A percentile compares a stretch with the other conserved stretches of the same genome.
These are phyloP conservation scores for Tetranychus urticae DNA, from an alignment of 1,140 invertebrate species.

Conservation along the genomic window DNA sequence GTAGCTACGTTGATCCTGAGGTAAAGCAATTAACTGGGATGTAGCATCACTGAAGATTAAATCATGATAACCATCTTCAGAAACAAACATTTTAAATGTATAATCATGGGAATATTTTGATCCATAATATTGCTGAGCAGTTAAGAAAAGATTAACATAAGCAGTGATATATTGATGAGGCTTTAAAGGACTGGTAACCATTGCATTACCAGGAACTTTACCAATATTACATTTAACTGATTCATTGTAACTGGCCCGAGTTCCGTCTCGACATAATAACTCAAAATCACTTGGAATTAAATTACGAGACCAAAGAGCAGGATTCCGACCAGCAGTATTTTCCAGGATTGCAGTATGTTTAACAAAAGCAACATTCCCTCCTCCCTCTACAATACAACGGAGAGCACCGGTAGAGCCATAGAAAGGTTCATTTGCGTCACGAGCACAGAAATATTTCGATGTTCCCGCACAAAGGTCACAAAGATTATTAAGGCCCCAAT, in stretches of 20 bases:
- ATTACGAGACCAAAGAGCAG: conserved; percentile 68
- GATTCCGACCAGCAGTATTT: conserved; percentile 65
- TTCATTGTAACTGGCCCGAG: conserved; percentile 19
- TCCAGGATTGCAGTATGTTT: conserved; percentile 66
- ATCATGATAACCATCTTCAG: conserved; percentile 48
- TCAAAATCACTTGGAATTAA: conserved; percentile 75
- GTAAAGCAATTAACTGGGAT: conserved; percentile 41
- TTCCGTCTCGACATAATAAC: conserved; percentile 72
- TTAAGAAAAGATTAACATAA: conserved; percentile 61
- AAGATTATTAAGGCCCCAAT: conserved; percentile 32
- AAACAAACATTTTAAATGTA: conserved; percentile 62
- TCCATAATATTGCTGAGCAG: conserved; percentile 72
- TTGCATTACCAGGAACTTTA: conserved; percentile 65
- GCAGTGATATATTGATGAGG: conserved; percentile 46
- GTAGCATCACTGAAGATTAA: conserved; percentile 79
- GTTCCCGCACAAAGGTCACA: conserved; percentile 79
- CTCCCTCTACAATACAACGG: conserved; percentile 75
- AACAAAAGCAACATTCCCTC: conserved; percentile 81
- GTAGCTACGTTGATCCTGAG: conserved; percentile 33
- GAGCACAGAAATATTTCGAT: conserved; percentile 48
- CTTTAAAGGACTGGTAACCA: conserved; percentile 64
- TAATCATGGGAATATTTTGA: conserved; percentile 58
- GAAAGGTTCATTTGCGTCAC: conserved; percentile 65
- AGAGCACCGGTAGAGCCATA: conserved; percentile 73
- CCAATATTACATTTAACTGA: conserved; percentile 51